Evolutionary conservation across 2,113 vertebrate genomes (phyloP).

Genomic region (Onychostruthus taczanowskii): DNA sequence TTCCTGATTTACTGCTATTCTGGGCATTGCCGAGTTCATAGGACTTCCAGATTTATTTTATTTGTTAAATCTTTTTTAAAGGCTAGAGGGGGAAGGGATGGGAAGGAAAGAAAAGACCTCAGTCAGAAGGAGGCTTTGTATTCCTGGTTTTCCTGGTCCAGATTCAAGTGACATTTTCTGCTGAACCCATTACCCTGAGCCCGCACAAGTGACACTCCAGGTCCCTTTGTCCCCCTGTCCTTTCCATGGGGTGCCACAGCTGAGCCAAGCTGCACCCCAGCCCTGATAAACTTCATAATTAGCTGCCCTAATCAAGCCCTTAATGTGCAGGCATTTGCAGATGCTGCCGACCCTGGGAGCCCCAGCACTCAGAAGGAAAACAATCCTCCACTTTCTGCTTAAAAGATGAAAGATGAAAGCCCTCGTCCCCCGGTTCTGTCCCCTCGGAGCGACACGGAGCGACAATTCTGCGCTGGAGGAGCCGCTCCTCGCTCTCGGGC

Average conservation of each 20-base stretch:
- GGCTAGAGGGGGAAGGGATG: not conserved
- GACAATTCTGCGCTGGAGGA: constrained; percentile 56
- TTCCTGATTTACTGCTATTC: not conserved
- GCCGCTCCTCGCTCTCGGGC: constrained; percentile 43
- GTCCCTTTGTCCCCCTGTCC: constrained; percentile 64
- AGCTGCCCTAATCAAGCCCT: constrained; percentile 76
- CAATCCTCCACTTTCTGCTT: constrained; percentile 76
- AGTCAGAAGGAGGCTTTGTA: constrained; percentile 45
- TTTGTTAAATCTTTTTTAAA: not conserved
- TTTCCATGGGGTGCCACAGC: constrained; percentile 35
- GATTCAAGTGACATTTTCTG: constrained; percentile 64
- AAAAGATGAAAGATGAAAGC: constrained; percentile 70
- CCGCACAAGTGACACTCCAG: constrained; percentile 29
- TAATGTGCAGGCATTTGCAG: constrained; percentile 70
- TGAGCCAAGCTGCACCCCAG: constrained; percentile 50
- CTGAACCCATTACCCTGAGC: not conserved
- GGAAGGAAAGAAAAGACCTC: not conserved
- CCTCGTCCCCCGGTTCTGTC: not conserved
- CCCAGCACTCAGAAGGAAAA: constrained; percentile 68
- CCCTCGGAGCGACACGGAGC: constrained; percentile 10
- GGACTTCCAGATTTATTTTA: not conserved
- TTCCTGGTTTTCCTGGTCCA: not conserved
- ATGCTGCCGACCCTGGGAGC: constrained; percentile 66
- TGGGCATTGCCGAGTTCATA: not conserved
- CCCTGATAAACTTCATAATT: constrained; percentile 74